A percentile compares a stretch with the other conserved stretches of the same genome.
Evolutionary conservation across 2,113 vertebrate species (phyloP).

Genomic region (Lasiurus borealis): DNA sequence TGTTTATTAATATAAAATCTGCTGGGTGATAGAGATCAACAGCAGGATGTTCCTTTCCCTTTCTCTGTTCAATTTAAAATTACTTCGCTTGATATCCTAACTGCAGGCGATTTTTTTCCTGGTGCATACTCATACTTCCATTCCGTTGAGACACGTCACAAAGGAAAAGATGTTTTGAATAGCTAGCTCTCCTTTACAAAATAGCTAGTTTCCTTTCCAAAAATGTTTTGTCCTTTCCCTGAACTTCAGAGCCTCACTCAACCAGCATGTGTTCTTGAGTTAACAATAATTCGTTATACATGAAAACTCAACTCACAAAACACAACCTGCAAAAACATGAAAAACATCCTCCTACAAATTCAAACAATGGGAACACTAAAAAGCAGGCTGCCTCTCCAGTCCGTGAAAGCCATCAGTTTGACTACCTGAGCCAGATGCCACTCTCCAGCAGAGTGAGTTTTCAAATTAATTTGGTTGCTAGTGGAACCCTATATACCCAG

Average conservation of each 20-base stretch:
- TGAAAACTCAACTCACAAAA: constrained; percentile 35
- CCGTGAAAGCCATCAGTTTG: constrained; percentile 19
- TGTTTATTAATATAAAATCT: not conserved
- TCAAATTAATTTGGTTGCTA: constrained; percentile 61
- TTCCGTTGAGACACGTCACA: constrained; percentile 19
- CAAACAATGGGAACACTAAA: constrained; percentile 35
- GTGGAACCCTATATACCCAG: not conserved
- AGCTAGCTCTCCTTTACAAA: not conserved
- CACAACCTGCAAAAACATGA: constrained; percentile 30
- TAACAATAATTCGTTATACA: constrained; percentile 35
- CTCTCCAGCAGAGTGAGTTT: constrained; percentile 56
- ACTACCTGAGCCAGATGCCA: not conserved
- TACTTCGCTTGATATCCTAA: constrained; percentile 18
- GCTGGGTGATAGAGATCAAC: not conserved
- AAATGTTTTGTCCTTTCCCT: not conserved
- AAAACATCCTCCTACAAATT: constrained; percentile 50
- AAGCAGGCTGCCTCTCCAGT: not conserved
- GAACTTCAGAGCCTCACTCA: constrained; percentile 1
- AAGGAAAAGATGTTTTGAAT: not conserved
- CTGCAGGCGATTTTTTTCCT: not conserved
- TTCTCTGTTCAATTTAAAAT: not conserved
- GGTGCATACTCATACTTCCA: fast-evolving
- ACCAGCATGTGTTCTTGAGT: not conserved
- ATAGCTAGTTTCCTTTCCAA: not conserved
- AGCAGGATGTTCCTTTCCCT: not conserved